Base-by-base conservation (phyloP, 2,888 invertebrate genomes). In the Tetropium fuscum region DNA sequence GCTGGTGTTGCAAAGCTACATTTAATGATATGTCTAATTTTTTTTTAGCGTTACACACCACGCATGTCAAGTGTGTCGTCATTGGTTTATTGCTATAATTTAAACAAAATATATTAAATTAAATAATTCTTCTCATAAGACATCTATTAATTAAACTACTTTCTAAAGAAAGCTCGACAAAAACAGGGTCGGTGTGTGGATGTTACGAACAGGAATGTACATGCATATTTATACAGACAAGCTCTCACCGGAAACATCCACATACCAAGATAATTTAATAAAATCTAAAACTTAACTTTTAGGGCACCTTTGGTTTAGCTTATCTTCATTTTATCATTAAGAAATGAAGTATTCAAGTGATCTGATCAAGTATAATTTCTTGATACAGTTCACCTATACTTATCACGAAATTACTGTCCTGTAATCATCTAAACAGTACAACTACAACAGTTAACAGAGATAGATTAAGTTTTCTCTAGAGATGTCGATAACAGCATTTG, bases 251-350 rank as follows among this genome's bases (percentile, higher is more conserved):
- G 36, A 30, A 45, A 47, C 30, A 19, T 45, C 38, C 18, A 32
- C 45, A 7, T 43, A 30, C 27, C 7, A 15, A 54, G 38, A 49
- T 32, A 54, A 49, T 51, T 45, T 48, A 60, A 60, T 69, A 64
- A 69, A 76, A 74, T 79, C 78, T 84, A 84, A 80, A 85, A 86
- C 85, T 84, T 86, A 86, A 86, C 83, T 83, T 83, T 84, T 86
- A 90, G 90, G 91, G 91, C 90, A 91, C 90, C 90, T 91, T 91
- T 91, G 91, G 90, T 91, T 90, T 90, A 89, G 89, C 89, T 89
- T 90, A 88, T 87, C 73, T 71, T 82, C 83, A 82, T 83, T 85
- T 69, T 58, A 60, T 72, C 53, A 70, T 68, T 66, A 66, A 71
- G 60, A 70, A 59, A 63, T 64, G 58, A 68, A 69, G 65, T 67